Evolutionary conservation across 2,113 vertebrate genomes (phyloP), one percentile per base, ranked within the genome.

Genomic region (Ceyx melanurus): DNA sequence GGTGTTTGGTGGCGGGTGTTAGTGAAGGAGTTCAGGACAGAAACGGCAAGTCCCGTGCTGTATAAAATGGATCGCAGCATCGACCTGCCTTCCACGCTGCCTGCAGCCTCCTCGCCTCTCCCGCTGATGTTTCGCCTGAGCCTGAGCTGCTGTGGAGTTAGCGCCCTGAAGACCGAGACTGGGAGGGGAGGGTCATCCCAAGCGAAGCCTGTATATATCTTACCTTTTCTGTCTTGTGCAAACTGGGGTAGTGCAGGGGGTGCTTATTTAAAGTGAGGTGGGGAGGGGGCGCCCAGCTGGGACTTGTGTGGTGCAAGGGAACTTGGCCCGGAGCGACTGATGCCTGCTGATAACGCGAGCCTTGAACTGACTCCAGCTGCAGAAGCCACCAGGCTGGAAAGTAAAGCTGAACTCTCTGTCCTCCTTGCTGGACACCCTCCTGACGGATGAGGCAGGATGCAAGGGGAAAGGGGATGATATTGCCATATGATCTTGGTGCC

Each of bases 401-500:
- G 84, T 57, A 12, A 76, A 90, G 71, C 62, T 5, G 74, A 46
- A 7, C 56, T 80, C 58, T 84, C 72, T 15, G 46, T 76, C 83
- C 80, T 78, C 25, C 54, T 94, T 70, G 84, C 86, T 82, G 61
- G 48, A 46, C 33, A 31, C 82, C 67, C 15, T 61, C 80, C 45
- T 75, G 84, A 74, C 1, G 2, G 46, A 42, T 2, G 4, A 48
- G 67, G 84, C 78, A 51, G 91, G 84, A 70, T 87, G 87, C 86
- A 48, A 67, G 65, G 76, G 86, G 60, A 45, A 75, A 21, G 25
- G 82, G 61, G 60, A 37, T 43, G 74, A 64, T 79, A 60, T 88
- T 95, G 95, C 94, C 95, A 96, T 96, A 96, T 46, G 90, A 88
- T 93, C 93, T 92, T 83, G 89, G 96, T 98, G 97, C 97, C 97